Conservation (phyloP, 2,888 invertebrate species). For the Drosophila setosimentum region DNA sequence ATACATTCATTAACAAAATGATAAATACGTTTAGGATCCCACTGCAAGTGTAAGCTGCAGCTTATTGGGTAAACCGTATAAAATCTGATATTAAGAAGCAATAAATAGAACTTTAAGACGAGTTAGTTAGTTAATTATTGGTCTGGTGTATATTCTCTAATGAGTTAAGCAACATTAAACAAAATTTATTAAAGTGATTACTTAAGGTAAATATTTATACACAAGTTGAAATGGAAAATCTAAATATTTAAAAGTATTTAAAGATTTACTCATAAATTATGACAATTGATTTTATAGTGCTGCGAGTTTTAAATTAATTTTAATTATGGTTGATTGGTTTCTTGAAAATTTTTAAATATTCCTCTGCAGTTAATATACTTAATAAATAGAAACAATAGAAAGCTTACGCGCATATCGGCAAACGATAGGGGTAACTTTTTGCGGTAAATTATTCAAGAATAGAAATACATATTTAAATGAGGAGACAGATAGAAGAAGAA, state of each 20-base stretch:
- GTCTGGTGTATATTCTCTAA: neutral
- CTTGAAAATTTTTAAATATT: neutral
- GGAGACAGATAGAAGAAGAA: neutral
- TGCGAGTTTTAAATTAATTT: neutral
- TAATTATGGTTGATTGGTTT: neutral
- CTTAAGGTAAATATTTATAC: neutral
- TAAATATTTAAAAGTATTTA: neutral
- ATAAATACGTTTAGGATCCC: too few relatives aligned
- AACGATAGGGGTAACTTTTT: conserved; percentile 81
- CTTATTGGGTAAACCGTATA: neutral
- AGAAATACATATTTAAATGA: conserved; percentile 22
- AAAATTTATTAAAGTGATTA: neutral
- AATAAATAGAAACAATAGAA: conserved; percentile 26
- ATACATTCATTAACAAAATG: too few relatives aligned
- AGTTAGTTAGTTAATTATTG: neutral
- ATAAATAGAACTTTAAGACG: neutral
- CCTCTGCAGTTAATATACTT: conserved; percentile 1
- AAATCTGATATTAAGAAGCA: neutral
- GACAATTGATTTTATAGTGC: neutral
- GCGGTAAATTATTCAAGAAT: conserved; percentile 32
- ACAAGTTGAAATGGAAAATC: too few relatives aligned
- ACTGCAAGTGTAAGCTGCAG: neutral
- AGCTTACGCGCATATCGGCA: conserved; percentile 83
- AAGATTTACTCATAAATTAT: neutral
- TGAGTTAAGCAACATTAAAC: too few relatives aligned